Evolutionary conservation across 2,888 invertebrate genomes (phyloP), one percentile per base, ranked within the genome.

Genomic region (Limnephilus lunatus): DNA sequence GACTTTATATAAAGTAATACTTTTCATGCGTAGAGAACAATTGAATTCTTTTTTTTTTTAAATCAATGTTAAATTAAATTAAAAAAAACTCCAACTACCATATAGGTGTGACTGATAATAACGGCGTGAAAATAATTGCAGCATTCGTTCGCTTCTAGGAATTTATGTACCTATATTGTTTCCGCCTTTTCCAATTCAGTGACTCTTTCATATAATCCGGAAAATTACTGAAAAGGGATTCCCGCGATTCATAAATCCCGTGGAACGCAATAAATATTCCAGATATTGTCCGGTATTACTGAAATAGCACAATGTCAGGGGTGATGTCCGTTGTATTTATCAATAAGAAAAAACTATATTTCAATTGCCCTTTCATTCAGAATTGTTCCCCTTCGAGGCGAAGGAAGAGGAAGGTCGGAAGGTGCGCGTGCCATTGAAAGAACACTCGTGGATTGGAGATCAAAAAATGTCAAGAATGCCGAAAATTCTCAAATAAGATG

Each of bases 371-470:
- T 93, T 92, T 90, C 90, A 88, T 89, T 81, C 90, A 81, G 88
- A 82, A 89, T 91, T 91, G 90, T 92, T 91, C 91, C 90, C 90
- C 91, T 91, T 90, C 91, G 87, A 68, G 90, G 89, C 39, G 90
- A 12, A 53, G 90, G 89, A 92, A 90, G 39, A 53, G 85, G 90
- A 90, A 80, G 92, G 5, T 48, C 39, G 32, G 39, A 83, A 82
- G 90, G 92, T 89, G 89, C 81, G 81, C 92, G 82, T 92, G 90
- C 89, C 68, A 89, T 87, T 89, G 89, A 89, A 85, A 93, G 93
- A 91, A 93, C 92, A 92, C 93, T 93, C 90, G 85, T 91, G 93
- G 93, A 93, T 93, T 93, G 93, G 85, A 93, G 93, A 93, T 93
- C 93, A 91, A 93, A 93, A 93, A 93, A 93, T 93, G 93, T 91